phyloP scores from a whole-genome alignment of 2,888 invertebrate species.

The Ichneumoninae sp. region DNA sequence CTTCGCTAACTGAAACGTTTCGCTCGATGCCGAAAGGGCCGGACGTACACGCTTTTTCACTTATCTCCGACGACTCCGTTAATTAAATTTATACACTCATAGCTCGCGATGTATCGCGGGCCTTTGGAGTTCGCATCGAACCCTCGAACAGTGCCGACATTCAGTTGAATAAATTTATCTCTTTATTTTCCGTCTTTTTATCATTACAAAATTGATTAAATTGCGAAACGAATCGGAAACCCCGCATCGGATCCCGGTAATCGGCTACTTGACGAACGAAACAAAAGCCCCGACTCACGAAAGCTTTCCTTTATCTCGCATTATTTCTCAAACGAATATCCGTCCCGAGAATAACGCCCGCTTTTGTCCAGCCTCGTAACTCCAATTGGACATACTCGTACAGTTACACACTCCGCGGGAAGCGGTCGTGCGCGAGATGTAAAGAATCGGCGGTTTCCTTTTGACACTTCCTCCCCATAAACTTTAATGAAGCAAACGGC shows the following conservation, averaged over 20 bases:
- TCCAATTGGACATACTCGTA: slow-evolving; percentile 51
- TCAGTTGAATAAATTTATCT: slow-evolving; percentile 38
- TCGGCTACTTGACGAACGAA: neutral
- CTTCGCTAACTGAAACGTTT: slow-evolving; percentile 64
- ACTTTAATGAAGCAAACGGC: slow-evolving; percentile 57
- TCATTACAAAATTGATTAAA: slow-evolving; percentile 39
- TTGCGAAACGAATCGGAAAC: slow-evolving; percentile 8
- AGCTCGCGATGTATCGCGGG: slow-evolving; percentile 16
- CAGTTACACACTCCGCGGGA: neutral
- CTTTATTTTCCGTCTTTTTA: slow-evolving; percentile 1
- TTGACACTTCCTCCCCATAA: slow-evolving; percentile 58
- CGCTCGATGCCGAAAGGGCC: slow-evolving; percentile 56
- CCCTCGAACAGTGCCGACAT: slow-evolving; percentile 47
- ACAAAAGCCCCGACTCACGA: slow-evolving; percentile 31
- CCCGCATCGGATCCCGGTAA: neutral
- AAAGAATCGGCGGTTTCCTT: slow-evolving; percentile 51
- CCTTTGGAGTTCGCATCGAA: neutral
- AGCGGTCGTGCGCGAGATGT: neutral
- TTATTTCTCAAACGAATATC: slow-evolving; percentile 40
- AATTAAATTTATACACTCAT: slow-evolving; percentile 54
- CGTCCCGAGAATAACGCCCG: slow-evolving; percentile 38
- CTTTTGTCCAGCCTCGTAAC: slow-evolving; percentile 58
- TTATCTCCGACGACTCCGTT: slow-evolving; percentile 51
- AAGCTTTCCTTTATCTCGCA: neutral
- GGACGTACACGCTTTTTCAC: slow-evolving; percentile 61